A percentile compares a stretch with the other conserved stretches of the same genome.
Evolutionary conservation across 1,140 invertebrate genomes (phyloP).

Genomic region (Solen grandis): DNA sequence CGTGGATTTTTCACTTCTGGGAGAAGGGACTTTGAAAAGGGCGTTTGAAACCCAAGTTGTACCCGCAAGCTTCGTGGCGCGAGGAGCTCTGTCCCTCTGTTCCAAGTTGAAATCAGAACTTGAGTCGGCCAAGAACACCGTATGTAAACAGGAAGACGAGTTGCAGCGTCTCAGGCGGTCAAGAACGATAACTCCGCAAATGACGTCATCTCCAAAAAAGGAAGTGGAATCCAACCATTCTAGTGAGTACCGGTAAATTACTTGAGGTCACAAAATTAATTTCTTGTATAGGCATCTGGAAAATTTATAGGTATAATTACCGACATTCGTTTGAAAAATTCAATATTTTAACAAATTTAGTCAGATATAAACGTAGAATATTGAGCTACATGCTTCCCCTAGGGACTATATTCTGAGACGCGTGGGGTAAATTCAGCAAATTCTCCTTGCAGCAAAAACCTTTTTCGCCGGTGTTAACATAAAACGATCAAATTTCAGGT

Average conservation of each 20-base stretch:
- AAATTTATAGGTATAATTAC: too few species aligned
- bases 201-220: conserved; percentile 37
- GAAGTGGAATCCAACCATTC: conserved; percentile 49
- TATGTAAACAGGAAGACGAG: conserved; percentile 70
- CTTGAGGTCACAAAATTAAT: not conserved
- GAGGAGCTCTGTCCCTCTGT: conserved; percentile 75
- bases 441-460: too few species aligned
- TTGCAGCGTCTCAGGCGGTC: conserved; percentile 62
- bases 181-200: conserved; percentile 39
- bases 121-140: conserved; percentile 68
- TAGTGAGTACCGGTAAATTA: conserved; percentile 23
- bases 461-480: too few species aligned
- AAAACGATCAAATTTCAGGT: too few species aligned
- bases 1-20: conserved; percentile 74
- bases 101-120: conserved; percentile 65
- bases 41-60: conserved; percentile 71
- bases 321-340: too few species aligned
- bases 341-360: too few species aligned
- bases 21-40: conserved; percentile 71
- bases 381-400: too few species aligned
- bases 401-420: too few species aligned
- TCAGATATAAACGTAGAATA: too few species aligned
- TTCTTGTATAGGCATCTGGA: not conserved
- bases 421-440: too few species aligned
- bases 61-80: conserved; percentile 70